Conservation (phyloP, 2,797 vertebrate species). For the Morus bassanus region DNA sequence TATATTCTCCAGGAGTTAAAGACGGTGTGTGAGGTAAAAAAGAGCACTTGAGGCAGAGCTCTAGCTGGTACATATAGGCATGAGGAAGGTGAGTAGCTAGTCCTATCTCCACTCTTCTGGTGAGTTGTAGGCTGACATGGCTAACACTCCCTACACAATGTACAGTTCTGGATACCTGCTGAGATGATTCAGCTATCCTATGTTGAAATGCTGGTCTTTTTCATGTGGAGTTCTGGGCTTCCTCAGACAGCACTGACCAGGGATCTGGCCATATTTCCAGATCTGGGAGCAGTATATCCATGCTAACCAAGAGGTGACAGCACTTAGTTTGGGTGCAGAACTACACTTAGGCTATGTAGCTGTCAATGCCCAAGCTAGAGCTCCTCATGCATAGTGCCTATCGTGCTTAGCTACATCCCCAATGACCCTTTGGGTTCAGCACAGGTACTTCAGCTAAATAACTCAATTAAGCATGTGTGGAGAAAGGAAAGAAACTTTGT, state of each 20-base stretch:
- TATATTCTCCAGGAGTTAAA: neutral
- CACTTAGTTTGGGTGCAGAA: neutral
- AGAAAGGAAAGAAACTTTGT: neutral
- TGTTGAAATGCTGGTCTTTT: neutral
- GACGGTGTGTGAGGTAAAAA: neutral
- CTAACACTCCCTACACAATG: neutral
- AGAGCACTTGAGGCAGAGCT: neutral
- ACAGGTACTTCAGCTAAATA: neutral
- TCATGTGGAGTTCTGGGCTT: neutral
- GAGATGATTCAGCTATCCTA: neutral
- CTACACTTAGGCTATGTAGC: neutral
- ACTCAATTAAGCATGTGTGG: neutral
- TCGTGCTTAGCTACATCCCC: neutral
- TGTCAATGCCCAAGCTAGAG: neutral
- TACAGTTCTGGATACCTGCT: neutral
- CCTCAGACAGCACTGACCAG: neutral
- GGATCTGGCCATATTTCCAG: neutral
- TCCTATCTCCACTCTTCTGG: neutral
- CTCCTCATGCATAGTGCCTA: neutral
- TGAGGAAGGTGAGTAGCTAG: neutral
- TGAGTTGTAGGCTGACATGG: neutral
- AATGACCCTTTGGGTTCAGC: neutral
- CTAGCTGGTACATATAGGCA: neutral
- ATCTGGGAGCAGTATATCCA: fast-evolving
- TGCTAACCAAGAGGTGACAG: fast-evolving